Base-by-base conservation (phyloP, 2,888 invertebrate species). In the Acanthosoma haemorrhoidale region DNA sequence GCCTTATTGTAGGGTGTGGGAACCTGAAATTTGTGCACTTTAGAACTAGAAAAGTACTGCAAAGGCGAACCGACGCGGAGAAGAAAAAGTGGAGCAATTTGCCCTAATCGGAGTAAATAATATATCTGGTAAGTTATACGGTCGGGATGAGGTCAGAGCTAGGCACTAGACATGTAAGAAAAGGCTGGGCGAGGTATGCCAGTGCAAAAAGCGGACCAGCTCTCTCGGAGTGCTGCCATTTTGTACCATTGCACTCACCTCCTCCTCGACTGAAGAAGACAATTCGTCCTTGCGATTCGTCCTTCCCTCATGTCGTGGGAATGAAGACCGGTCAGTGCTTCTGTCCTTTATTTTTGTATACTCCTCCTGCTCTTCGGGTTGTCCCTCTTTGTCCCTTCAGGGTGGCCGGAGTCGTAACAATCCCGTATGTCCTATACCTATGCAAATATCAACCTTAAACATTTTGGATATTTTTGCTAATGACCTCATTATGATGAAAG, bases 261-360 rank as follows among this genome's bases (percentile, higher is more conserved):
- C 51, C 51, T 21, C 29, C 29, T 21, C 51, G 29, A 5, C 51
- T 25, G 51, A 51, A 51, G 51, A 51, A 51, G n/a, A 51, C n/a
- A 25, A n/a, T 25, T 25, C 43, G 43, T 21, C 51, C 51, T 51
- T 51, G 51, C 51, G 29, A 3, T 13, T 21, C 51, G 51, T 25
- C 51, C 51, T 51, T 51, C 51, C 25, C 51, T 3, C n/a, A n/a
- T n/a, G n/a, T 21, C 51, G 51, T 51, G 51, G 51, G 51, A 51
- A 51, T 51, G 5, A 6, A 25, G 51, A 51, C 51, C 51, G 51
- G 51, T 51, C 51, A 51, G 25, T 2, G 11, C 25, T 6, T 43
- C 43, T n/a, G 2, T 43, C 21, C 43, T 51, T 51, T 51, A 51
- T 51, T 51, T 51, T 51, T 51, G 29, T 25, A n/a, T 11, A 21